Base-by-base conservation (phyloP, 2,797 vertebrate species). In the Oreochromis grahami region DNA sequence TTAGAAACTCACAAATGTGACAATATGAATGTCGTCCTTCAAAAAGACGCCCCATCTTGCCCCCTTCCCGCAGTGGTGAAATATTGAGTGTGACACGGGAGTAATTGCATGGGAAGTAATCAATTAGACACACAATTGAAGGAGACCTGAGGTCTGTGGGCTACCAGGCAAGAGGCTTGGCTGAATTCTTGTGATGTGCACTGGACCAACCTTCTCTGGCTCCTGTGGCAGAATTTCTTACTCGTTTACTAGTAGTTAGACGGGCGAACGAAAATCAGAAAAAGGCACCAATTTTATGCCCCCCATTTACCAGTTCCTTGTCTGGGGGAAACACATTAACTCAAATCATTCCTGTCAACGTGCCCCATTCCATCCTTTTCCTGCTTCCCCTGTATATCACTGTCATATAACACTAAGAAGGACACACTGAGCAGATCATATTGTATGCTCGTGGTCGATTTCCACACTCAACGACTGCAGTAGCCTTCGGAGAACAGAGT, bases 71-170 rank as follows among this genome's bases (percentile, higher is more conserved):
- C 87, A 95, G 94, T 85, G 58, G 80, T 95, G 96, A 95, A 96
- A 96, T 96, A 97, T 97, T 96, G 95, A 96, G 95, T 96, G 94
- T 97, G 96, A 97, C 96, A 96, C 89, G 65, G 93, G 94, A 94
- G 94, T 97, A 97, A 97, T 97, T 96, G 96, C 95, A 96, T 95
- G 92, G 96, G 96, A 97, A 96, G 96, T 96, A 96, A 97, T 97
- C 96, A 97, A 96, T 97, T 97, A 97, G 95, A 94, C 94, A 91
- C 94, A 95, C 95, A 96, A 96, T 96, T 96, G 96, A 95, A 95
- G 92, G 94, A 94, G 95, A 96, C 95, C 96, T 87, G 85, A 91
- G 96, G 95, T 96, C 96, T 94, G 88, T 50, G 85, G 85, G 94
- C 95, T 96, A 95, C 93, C 92, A 95, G 91, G 90, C 88, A 89